Conservation (phyloP, 2,888 invertebrate species). For the Stictocephala bisonia region DNA sequence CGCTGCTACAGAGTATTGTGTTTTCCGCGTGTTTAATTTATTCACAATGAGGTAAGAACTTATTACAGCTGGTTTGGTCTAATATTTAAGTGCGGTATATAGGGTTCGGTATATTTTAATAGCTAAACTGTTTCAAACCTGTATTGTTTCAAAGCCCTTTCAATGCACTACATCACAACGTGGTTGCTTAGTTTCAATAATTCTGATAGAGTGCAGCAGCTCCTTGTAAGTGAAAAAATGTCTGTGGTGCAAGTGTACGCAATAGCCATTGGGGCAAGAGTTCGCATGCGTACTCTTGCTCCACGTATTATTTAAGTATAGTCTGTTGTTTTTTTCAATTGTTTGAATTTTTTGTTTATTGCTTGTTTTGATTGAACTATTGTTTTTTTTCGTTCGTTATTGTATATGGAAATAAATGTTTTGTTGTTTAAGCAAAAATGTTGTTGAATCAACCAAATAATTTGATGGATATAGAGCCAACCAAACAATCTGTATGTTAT, state of each 20-base stretch:
- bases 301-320: slow-evolving; percentile 12
- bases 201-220: slow-evolving; percentile 26
- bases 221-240: slow-evolving; percentile 8
- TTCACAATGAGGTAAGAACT: slow-evolving; percentile 38
- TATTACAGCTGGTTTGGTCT: slow-evolving; percentile 5
- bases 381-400: no score
- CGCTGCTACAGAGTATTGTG: slow-evolving; percentile 3
- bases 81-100: slow-evolving; percentile 2
- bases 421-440: no score
- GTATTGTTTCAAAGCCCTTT: slow-evolving; percentile 18
- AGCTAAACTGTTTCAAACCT: not conserved
- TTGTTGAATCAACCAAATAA: no score
- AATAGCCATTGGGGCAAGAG: slow-evolving; percentile 26
- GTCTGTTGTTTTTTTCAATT: no score
- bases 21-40: not conserved
- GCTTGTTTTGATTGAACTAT: no score
- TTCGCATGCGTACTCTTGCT: slow-evolving; percentile 40
- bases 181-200: slow-evolving; percentile 3
- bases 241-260: no score
- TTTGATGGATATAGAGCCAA: no score
- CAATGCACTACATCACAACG: slow-evolving; percentile 7
- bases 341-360: no score
- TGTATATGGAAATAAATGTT: no score
- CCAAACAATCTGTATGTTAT: no score
- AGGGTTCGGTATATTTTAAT: slow-evolving; percentile 11